Evolutionary conservation across 2,797 vertebrate genomes (phyloP), one percentile per base, ranked within the genome.

Genomic region (Molossus alvarezi): DNA sequence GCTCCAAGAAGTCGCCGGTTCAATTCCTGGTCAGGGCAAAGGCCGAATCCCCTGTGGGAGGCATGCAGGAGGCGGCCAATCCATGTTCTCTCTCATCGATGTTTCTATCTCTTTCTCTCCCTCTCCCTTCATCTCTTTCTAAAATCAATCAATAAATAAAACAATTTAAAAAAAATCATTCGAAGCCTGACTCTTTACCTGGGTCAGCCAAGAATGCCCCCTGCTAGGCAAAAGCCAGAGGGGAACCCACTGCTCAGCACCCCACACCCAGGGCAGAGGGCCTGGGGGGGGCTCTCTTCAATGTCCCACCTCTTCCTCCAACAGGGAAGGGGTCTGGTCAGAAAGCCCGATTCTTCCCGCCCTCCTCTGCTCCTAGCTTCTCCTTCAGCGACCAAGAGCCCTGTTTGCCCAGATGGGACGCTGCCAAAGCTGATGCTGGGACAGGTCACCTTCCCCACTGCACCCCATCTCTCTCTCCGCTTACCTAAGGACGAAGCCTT

Each of bases 401-500:
- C 45, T 33, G 18, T 13, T 15, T 58, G 12, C 62, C 1, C 27
- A 20, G 25, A 45, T 7, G 69, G 90, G 41, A 53, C 0, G 17
- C 75, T 20, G 29, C 9, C 20, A 37, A 76, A 29, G 23, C 48
- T 33, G 15, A 37, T 17, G 20, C 37, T 4, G 58, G 18, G 20
- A 1, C 48, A 33, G 13, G 55, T 2, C 25, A 12, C 10, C 48
- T 45, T 67, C 29, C 23, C 6, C 2, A 5, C 2, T 21, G 0
- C 3, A 6, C 23, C 6, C 18, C 13, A 5, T 41, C 27, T 18
- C 51, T 25, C 21, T 76, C 69, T 60, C 45, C 9, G 37, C 64
- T 37, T 21, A 17, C 73, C 77, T 23, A 65, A 53, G 27, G 21
- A 33, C 0, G 3, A 23, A 58, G 33, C 55, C 21, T 57, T 51